These are phyloP conservation scores for Atherinomorus stipes DNA, from an alignment of 2,113 vertebrate species.

Conservation along the genomic window DNA sequence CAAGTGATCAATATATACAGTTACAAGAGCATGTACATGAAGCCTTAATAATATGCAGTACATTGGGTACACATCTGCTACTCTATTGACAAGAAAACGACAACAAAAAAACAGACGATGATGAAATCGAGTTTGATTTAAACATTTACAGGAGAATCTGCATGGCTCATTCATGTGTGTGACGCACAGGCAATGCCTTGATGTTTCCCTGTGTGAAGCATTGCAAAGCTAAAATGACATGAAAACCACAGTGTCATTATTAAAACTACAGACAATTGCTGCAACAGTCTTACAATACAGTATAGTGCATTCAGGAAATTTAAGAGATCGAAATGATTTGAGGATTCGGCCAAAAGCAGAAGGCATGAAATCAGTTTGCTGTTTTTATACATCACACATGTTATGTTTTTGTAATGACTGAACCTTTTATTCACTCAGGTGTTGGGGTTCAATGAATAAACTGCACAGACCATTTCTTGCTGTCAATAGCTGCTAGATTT, in stretches of 20 bases:
- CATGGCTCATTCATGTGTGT: conserved; percentile 17
- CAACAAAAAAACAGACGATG: conserved; percentile 30
- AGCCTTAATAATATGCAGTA: conserved; percentile 60
- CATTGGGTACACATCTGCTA: conserved; percentile 57
- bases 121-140: conserved; percentile 27
- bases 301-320: conserved; percentile 39
- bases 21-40: conserved; percentile 68
- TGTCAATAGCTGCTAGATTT: too few species aligned
- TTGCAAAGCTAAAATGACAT: conserved; percentile 36
- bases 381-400: background rate
- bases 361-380: background rate
- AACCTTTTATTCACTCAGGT: conserved; percentile 2
- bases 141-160: conserved; percentile 31
- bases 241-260: conserved; percentile 15
- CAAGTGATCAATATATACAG: conserved; percentile 72
- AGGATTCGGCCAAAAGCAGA: background rate
- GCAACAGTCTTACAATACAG: conserved; percentile 25
- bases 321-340: background rate
- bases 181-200: conserved; percentile 13
- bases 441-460: background rate
- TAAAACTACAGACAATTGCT: conserved; percentile 11
- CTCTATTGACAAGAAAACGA: background rate
- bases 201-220: background rate
- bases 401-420: background rate
- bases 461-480: background rate